phyloP scores from a whole-genome alignment of 1,140 invertebrate genomes.

The Drosophila elegans region DNA sequence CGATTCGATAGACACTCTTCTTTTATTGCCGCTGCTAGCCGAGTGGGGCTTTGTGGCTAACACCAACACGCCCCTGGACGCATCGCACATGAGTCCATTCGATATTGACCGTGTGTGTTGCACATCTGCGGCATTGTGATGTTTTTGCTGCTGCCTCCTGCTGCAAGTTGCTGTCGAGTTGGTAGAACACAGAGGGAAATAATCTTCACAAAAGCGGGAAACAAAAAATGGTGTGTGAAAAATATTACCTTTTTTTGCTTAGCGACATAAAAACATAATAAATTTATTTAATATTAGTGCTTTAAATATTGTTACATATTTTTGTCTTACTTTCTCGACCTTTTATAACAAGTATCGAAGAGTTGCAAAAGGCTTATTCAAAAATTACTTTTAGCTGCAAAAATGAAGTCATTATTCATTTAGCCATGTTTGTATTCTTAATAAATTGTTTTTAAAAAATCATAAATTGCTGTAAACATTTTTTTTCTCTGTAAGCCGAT shows the following conservation, averaged over 20 bases:
- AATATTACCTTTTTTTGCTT: no score
- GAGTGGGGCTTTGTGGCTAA: slow-evolving; percentile 36
- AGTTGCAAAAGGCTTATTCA: neutral
- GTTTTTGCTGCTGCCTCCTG: slow-evolving; percentile 11
- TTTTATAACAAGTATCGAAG: no score
- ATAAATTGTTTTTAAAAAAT: neutral
- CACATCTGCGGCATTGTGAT: slow-evolving; percentile 27
- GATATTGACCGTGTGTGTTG: slow-evolving; percentile 39
- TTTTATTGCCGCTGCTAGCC: slow-evolving; percentile 48
- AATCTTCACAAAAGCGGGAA: no score
- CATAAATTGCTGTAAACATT: no score
- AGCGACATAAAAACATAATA: no score
- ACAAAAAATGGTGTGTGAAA: no score
- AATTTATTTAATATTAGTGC: no score
- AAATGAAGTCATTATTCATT: no score
- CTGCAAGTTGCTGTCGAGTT: slow-evolving; percentile 13
- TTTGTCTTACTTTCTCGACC: no score
- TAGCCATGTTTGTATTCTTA: no score
- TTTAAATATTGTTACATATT: no score
- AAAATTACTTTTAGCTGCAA: no score
- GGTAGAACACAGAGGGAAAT: slow-evolving; percentile 6
- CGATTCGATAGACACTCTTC: slow-evolving; percentile 41
- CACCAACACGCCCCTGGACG: slow-evolving; percentile 3
- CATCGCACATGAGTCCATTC: slow-evolving; percentile 10
- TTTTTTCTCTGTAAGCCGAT: slow-evolving; percentile 10